Evolutionary conservation across 2,888 invertebrate species (phyloP).

Genomic region (Galeruca laticollis): DNA sequence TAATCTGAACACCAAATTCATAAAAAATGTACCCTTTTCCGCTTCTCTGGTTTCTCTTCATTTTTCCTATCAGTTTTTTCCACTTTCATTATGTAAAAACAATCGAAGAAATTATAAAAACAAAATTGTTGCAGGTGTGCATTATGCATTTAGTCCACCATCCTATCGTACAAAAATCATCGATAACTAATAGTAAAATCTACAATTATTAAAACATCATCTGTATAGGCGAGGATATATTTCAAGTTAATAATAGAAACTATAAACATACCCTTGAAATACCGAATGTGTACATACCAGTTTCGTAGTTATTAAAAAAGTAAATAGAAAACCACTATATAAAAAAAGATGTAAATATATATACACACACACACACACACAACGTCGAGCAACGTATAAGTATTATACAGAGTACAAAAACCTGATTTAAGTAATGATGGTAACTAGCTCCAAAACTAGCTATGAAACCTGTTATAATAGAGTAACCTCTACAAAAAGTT

Average conservation of each 20-base stretch:
- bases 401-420: conserved; percentile 52
- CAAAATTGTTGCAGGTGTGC: background rate
- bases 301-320: conserved; percentile 37
- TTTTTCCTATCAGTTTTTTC: too few species aligned
- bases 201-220: background rate
- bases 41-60: too few species aligned
- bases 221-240: background rate
- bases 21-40: too few species aligned
- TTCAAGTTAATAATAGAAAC: conserved; percentile 3
- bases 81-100: too few species aligned
- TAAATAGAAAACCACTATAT: conserved; percentile 35
- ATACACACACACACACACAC: conserved; percentile 36
- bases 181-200: background rate
- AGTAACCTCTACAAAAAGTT: conserved; percentile 59
- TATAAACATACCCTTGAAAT: conserved; percentile 21
- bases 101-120: too few species aligned
- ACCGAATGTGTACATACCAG: conserved; percentile 27
- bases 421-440: conserved; percentile 60
- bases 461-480: conserved; percentile 60
- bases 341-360: conserved; percentile 40
- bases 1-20: too few species aligned
- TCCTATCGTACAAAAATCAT: background rate
- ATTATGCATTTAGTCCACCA: background rate
- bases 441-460: conserved; percentile 61
- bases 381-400: conserved; percentile 40